Evolutionary conservation across 1,140 invertebrate genomes (phyloP).

Genomic region (Lucilia sericata): DNA sequence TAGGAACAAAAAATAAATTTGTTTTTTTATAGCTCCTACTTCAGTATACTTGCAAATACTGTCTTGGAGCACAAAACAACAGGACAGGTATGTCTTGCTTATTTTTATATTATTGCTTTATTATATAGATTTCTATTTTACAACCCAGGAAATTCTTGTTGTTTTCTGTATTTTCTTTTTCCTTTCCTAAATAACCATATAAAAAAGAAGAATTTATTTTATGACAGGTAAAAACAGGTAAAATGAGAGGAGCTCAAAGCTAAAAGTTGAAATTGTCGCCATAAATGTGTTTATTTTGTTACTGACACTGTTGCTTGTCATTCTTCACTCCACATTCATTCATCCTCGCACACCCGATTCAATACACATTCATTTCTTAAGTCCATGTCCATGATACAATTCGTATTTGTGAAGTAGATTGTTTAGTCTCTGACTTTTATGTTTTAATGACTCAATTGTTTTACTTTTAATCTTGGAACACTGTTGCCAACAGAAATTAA

Average conservation of each 20-base stretch:
- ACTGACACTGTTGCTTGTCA: background rate
- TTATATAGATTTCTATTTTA: background rate
- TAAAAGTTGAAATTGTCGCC: background rate
- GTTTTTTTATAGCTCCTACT: too few relatives aligned
- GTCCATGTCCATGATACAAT: background rate
- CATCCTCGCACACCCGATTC: too few relatives aligned
- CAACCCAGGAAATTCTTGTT: background rate
- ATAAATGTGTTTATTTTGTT: background rate
- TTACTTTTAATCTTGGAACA: background rate
- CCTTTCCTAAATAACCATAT: background rate
- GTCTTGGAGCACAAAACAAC: too few relatives aligned
- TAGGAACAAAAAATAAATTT: too few relatives aligned
- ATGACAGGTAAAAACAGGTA: constrained; percentile 4
- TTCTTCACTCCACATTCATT: background rate
- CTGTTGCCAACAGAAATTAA: background rate
- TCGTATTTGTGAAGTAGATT: background rate
- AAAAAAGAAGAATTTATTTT: background rate
- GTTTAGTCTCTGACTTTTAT: background rate
- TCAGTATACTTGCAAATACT: too few relatives aligned
- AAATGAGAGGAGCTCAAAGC: background rate
- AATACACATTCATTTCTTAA: background rate
- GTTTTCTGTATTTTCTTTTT: background rate
- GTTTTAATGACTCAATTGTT: background rate
- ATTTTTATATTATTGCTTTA: background rate
- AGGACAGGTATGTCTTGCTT: too few relatives aligned